Conservation (phyloP, 2,888 invertebrate species). For the Chloroclystis v-ata region DNA sequence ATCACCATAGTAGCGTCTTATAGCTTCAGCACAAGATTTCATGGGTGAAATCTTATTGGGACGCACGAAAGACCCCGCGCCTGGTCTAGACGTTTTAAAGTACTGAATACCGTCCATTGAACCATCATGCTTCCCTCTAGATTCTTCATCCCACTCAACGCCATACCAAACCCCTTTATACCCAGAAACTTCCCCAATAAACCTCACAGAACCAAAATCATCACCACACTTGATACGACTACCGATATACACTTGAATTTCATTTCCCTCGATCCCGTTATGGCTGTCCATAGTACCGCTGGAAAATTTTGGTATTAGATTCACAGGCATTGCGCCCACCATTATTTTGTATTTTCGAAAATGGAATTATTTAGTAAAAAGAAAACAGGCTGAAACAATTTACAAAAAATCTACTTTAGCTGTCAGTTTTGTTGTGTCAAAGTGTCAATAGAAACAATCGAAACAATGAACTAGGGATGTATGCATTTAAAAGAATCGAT, state of each 20-base stretch:
- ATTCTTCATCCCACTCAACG: slow-evolving; percentile 96
- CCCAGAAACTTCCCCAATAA: slow-evolving; percentile 85
- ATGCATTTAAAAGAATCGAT: no score
- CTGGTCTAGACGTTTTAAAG: slow-evolving; percentile 86
- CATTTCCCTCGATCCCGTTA: slow-evolving; percentile 67
- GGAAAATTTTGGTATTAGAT: slow-evolving; percentile 75
- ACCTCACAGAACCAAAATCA: slow-evolving; percentile 80
- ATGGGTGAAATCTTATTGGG: slow-evolving; percentile 87
- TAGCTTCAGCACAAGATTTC: slow-evolving; percentile 85
- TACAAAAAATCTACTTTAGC: slow-evolving; percentile 21
- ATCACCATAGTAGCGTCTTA: slow-evolving; percentile 74
- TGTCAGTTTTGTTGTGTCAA: slow-evolving; percentile 32
- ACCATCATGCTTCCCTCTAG: slow-evolving; percentile 95
- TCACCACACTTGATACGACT: slow-evolving; percentile 64
- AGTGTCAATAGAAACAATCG: slow-evolving; percentile 29
- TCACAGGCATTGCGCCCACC: slow-evolving; percentile 77
- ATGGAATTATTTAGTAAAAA: slow-evolving; percentile 65
- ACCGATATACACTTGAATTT: slow-evolving; percentile 69
- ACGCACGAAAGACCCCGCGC: slow-evolving; percentile 92
- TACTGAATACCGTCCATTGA: slow-evolving; percentile 88
- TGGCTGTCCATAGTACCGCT: slow-evolving; percentile 71
- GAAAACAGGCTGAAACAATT: slow-evolving; percentile 33
- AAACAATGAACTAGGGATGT: slow-evolving; percentile 14
- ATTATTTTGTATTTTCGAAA: slow-evolving; percentile 70
- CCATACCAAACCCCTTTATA: slow-evolving; percentile 91